Conservation (phyloP, 2,888 invertebrate genomes). For the Cheilosia soror region DNA sequence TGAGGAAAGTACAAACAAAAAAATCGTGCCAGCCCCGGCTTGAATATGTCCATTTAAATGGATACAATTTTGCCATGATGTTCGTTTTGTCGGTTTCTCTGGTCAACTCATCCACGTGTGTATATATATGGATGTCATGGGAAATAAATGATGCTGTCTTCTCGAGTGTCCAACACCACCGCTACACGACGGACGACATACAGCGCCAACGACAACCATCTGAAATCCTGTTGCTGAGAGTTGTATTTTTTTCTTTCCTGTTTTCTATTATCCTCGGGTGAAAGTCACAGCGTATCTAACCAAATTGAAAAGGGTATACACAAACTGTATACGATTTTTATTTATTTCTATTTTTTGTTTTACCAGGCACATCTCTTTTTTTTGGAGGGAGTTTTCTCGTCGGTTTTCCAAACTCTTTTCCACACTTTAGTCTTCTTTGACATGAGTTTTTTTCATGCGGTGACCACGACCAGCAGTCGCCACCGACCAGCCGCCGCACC, state of each 20-base stretch:
- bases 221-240: slow-evolving; percentile 52
- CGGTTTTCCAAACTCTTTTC: slow-evolving; percentile 25
- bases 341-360: slow-evolving; percentile 27
- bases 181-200: slow-evolving; percentile 10
- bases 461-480: neutral
- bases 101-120: slow-evolving; percentile 8
- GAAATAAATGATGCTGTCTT: slow-evolving; percentile 58
- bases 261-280: slow-evolving; percentile 17
- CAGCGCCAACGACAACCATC: slow-evolving; percentile 14
- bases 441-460: slow-evolving; percentile 13
- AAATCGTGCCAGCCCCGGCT: neutral
- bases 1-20: slow-evolving; percentile 1
- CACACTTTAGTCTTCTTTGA: slow-evolving; percentile 32
- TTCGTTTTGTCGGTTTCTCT: slow-evolving; percentile 25
- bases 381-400: slow-evolving; percentile 18
- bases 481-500: slow-evolving; percentile 17
- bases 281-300: slow-evolving; percentile 35
- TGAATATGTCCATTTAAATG: slow-evolving; percentile 50
- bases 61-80: slow-evolving; percentile 35
- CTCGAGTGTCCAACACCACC: slow-evolving; percentile 49
- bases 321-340: slow-evolving; percentile 23
- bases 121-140: slow-evolving; percentile 25
- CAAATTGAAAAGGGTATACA: slow-evolving; percentile 55
- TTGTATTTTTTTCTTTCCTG: slow-evolving; percentile 1
- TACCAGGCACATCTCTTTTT: neutral